Evolutionary conservation across 2,113 vertebrate species (phyloP).

Genomic region (Urocynchramus pylzowi): DNA sequence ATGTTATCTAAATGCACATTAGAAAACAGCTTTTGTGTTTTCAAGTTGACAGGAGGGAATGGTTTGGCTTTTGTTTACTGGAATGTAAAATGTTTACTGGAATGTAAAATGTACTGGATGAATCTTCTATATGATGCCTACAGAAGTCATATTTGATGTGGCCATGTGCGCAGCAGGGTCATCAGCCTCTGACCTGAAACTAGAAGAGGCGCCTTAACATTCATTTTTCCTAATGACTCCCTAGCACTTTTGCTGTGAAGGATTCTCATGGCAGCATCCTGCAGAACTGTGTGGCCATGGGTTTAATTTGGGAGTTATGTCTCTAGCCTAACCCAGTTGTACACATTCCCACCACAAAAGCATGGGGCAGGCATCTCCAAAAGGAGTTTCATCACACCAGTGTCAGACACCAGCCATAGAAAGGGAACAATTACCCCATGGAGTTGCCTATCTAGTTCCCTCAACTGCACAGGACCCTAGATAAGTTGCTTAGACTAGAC

Average conservation of each 20-base stretch:
- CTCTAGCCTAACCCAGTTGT: background rate
- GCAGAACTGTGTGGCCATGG: background rate
- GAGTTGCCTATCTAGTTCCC: background rate
- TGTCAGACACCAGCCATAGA: background rate
- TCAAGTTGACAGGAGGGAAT: background rate
- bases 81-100: background rate
- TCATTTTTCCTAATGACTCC: background rate
- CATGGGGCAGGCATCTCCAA: background rate
- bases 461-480: background rate
- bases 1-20: background rate
- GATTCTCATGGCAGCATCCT: background rate
- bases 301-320: background rate
- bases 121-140: background rate
- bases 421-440: background rate
- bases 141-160: background rate
- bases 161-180: background rate
- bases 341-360: background rate
- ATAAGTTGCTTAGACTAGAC: background rate
- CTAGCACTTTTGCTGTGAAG: background rate
- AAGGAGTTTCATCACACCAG: background rate
- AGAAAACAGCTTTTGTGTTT: background rate
- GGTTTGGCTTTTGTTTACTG: background rate
- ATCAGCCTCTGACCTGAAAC: background rate
- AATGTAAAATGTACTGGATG: background rate
- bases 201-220: background rate